Conservation (phyloP, 30 jellyfish, hydroid and myxozoan species). For the Clytia hemisphaerica region DNA sequence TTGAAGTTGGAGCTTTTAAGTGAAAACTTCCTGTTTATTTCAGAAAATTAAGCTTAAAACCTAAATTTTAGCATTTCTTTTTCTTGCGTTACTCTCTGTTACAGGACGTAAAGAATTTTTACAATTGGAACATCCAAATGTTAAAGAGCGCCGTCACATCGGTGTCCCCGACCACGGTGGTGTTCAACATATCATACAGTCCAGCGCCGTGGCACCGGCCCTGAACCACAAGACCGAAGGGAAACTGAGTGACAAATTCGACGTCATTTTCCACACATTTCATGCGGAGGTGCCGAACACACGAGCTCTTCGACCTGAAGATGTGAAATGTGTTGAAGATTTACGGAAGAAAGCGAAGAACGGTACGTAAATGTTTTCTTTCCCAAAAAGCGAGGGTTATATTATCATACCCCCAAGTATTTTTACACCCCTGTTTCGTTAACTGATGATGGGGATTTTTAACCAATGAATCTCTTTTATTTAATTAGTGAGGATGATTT, state of each 20-base stretch:
- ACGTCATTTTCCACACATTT: constrained; percentile 69
- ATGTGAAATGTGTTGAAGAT: constrained; percentile 53
- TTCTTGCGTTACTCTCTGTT: too few relatives aligned
- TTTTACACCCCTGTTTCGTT: constrained; percentile 1
- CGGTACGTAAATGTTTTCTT: constrained; percentile 28
- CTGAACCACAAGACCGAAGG: constrained; percentile 16
- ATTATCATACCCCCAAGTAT: not conserved
- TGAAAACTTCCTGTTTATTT: too few relatives aligned
- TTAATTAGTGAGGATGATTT: too few relatives aligned
- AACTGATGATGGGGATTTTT: too few relatives aligned
- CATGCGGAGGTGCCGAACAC: constrained; percentile 73
- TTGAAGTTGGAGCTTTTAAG: too few relatives aligned
- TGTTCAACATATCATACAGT: constrained; percentile 70
- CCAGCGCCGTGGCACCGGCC: constrained; percentile 67
- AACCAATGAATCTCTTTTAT: too few relatives aligned
- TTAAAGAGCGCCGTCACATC: too few relatives aligned
- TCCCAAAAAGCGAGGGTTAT: not conserved
- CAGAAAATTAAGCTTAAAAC: too few relatives aligned
- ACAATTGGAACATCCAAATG: too few relatives aligned
- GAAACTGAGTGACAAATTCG: constrained; percentile 54
- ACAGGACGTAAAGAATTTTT: too few relatives aligned
- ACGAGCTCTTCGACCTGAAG: constrained; percentile 52
- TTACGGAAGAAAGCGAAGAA: constrained; percentile 54
- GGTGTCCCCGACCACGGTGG: constrained; percentile 93
- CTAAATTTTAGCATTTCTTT: too few relatives aligned